phyloP scores from a whole-genome alignment of 2,797 vertebrate genomes.

The Cyprinodon diabolis region DNA sequence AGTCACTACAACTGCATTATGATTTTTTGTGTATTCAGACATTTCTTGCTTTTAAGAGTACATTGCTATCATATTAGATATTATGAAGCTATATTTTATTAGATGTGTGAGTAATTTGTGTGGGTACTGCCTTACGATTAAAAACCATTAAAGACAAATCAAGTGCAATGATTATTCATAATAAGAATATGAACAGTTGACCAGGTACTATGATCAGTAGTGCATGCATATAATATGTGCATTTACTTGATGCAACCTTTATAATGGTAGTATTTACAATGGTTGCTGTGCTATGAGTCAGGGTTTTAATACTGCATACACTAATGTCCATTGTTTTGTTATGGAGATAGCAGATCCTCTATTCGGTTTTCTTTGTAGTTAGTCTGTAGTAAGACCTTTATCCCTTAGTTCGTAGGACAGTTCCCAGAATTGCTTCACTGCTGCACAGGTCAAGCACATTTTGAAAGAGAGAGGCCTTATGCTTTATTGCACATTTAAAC shows the following conservation, averaged over 20 bases:
- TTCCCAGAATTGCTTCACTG: conserved; percentile 12
- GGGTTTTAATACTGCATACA: conserved; percentile 34
- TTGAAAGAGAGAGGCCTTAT: conserved; percentile 24
- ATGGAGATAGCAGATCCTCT: neutral
- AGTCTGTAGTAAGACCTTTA: conserved; percentile 14
- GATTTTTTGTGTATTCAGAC: neutral
- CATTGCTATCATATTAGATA: too few species aligned
- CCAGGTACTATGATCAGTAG: conserved; percentile 21
- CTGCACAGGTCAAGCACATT: conserved; percentile 27
- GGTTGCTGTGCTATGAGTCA: conserved; percentile 3
- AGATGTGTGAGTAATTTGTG: neutral
- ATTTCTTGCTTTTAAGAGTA: too few species aligned
- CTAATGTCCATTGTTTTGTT: conserved; percentile 41
- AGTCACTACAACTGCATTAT: neutral
- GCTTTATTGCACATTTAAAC: conserved; percentile 44
- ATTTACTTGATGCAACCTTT: conserved; percentile 25
- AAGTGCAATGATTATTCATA: too few species aligned
- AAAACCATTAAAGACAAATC: conserved; percentile 5
- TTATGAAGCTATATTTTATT: too few species aligned
- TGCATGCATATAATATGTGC: conserved; percentile 21
- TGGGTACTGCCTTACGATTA: neutral
- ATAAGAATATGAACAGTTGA: conserved; percentile 2
- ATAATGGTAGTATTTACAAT: conserved; percentile 21
- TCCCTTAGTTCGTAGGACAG: conserved; percentile 14
- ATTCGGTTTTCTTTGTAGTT: conserved; percentile 8